Evolutionary conservation across 2,113 vertebrate species (phyloP), one percentile per base, ranked within the genome.

Genomic region (Procavia capensis): DNA sequence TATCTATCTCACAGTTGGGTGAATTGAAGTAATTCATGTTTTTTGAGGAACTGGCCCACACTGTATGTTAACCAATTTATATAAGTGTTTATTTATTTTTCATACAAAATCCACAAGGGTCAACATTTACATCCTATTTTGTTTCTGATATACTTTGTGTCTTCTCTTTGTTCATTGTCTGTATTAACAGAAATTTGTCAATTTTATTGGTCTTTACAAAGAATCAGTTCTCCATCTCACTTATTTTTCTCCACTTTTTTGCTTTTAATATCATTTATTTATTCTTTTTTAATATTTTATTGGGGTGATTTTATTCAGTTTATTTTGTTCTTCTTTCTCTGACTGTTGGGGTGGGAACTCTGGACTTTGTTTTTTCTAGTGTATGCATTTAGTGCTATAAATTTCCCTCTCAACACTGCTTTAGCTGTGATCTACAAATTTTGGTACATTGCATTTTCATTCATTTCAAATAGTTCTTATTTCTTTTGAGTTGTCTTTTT

Each of bases 21-120:
- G 39, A 16, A 8, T 64, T 87, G 20, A 61, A 13, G 34, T 83
- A 84, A 45, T 75, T 59, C 76, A 29, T 70, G 20, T 64, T 74
- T 50, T 80, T 95, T 92, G 59, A 93, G 27, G 7, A 81, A 70
- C 87, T 50, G 8, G 31, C 90, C 39, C 36, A 75, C 82, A 81
- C 80, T 87, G 14, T 74, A 3, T 82, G 1, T 74, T 93, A 45
- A 86, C 27, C 72, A 36, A 82, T 74, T 76, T 83, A 68, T 74
- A 22, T 63, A 59, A 75, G 9, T 72, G 78, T 74, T 25, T n/a
- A 4, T 50, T 87, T 72, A 80, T 59, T 85, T 27, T 85, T 22
- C 4, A 82, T 90, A 79, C 85, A 22, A 96, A 84, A 9, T 45
- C n/a, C 76, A 20, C 1, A 88, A 88, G 36, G 29, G 14, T 50